These are phyloP conservation scores for Beaufortia kweichowensis DNA, from an alignment of 2,113 vertebrate genomes.

Conservation along the genomic window DNA sequence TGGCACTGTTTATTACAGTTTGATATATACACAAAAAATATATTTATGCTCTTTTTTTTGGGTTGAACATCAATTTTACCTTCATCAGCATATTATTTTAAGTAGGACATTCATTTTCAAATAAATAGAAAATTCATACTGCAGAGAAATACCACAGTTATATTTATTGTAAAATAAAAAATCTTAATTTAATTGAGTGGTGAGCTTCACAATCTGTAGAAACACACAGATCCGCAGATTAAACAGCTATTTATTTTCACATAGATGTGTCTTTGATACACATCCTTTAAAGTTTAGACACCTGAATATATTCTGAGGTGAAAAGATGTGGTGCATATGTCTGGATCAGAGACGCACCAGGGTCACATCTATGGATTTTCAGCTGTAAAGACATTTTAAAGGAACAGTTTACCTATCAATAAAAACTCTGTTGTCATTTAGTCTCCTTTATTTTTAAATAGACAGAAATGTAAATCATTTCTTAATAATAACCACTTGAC, in stretches of 20 bases:
- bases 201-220: background rate
- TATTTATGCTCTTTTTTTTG: conserved; percentile 29
- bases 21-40: conserved; percentile 39
- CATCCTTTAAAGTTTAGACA: background rate
- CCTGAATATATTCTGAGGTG: background rate
- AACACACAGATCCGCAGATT: conserved; percentile 12
- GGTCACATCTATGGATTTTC: background rate
- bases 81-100: conserved; percentile 38
- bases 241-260: background rate
- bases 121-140: conserved; percentile 55
- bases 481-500: background rate
- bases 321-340: conserved; percentile 3
- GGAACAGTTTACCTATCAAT: background rate
- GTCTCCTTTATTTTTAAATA: no score
- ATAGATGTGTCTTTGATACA: background rate
- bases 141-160: conserved; percentile 47
- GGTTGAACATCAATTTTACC: conserved; percentile 8
- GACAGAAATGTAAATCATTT: no score
- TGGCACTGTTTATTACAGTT: conserved; percentile 45
- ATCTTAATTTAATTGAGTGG: background rate
- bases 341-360: no score
- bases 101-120: conserved; percentile 51
- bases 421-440: background rate
- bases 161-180: background rate
- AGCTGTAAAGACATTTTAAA: background rate